Percentiles rank a stretch among this genome's conserved stretches.
Evolutionary conservation across 2,888 invertebrate genomes (phyloP).

Genomic region (Parochlus steinenii): DNA sequence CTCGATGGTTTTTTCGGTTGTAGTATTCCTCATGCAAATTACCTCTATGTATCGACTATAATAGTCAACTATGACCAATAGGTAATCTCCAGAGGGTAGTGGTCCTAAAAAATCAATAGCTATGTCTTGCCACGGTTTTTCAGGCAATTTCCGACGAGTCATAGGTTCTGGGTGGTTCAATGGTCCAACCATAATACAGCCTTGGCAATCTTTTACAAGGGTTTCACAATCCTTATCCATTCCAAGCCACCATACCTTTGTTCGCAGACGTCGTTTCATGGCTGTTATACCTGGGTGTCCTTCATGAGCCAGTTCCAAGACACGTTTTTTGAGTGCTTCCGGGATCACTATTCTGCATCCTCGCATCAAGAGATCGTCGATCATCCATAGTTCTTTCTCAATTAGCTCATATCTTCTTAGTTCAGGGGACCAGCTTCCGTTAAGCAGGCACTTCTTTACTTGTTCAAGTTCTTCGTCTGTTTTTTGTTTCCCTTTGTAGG

Average conservation of each 20-base stretch:
- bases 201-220: constrained; percentile 14
- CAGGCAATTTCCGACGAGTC: too few species aligned
- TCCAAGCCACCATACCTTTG: constrained; percentile 25
- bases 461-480: too few species aligned
- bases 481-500: too few species aligned
- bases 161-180: too few species aligned
- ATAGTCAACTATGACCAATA: constrained; percentile 19
- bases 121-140: too few species aligned
- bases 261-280: constrained; percentile 21
- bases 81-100: constrained; percentile 16
- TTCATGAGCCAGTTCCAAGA: constrained; percentile 19
- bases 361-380: constrained; percentile 12
- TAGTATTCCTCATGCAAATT: constrained; percentile 13
- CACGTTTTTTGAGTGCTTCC: constrained; percentile 12
- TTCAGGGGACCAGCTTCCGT: too few species aligned
- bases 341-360: constrained; percentile 15
- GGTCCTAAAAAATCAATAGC: constrained; percentile 20
- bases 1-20: constrained; percentile 14
- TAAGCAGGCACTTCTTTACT: too few species aligned
- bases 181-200: too few species aligned
- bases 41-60: constrained; percentile 19
- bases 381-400: constrained; percentile 1
- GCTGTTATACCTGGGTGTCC: constrained; percentile 23
- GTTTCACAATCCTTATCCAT: constrained; percentile 20
- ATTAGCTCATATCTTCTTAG: too few species aligned